Evolutionary conservation across 2,113 vertebrate genomes (phyloP).

Genomic region (Mixornis gularis): DNA sequence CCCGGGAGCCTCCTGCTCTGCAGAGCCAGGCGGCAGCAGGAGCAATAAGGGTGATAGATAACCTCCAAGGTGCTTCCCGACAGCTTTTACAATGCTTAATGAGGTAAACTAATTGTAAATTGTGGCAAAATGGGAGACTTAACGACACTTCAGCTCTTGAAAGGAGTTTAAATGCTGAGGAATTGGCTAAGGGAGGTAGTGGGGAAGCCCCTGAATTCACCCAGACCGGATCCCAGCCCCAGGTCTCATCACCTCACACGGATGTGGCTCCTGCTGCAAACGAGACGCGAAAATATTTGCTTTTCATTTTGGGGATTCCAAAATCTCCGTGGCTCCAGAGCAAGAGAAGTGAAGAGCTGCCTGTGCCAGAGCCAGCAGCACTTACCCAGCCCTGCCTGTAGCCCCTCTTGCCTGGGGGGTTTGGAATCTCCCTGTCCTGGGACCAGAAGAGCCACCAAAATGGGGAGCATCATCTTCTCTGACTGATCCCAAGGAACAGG

Average conservation of each 20-base stretch:
- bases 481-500: background rate
- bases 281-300: background rate
- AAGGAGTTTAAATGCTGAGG: slow-evolving; percentile 21
- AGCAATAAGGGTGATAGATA: background rate
- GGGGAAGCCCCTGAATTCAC: background rate
- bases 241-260: accelerated
- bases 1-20: background rate
- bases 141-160: slow-evolving; percentile 52
- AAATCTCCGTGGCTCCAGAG: background rate
- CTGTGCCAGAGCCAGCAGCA: accelerated
- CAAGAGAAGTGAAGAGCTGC: background rate
- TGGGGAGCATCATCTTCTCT: background rate
- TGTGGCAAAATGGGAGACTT: slow-evolving; percentile 41
- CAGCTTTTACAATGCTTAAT: slow-evolving; percentile 47
- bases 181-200: background rate
- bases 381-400: background rate
- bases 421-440: background rate
- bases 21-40: background rate
- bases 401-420: background rate
- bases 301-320: background rate
- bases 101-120: slow-evolving; percentile 65
- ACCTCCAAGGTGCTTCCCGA: slow-evolving; percentile 2
- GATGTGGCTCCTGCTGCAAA: background rate
- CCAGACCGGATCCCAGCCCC: background rate
- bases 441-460: background rate